phyloP scores from a whole-genome alignment of 2,113 vertebrate genomes.

The Antigone vipio region DNA sequence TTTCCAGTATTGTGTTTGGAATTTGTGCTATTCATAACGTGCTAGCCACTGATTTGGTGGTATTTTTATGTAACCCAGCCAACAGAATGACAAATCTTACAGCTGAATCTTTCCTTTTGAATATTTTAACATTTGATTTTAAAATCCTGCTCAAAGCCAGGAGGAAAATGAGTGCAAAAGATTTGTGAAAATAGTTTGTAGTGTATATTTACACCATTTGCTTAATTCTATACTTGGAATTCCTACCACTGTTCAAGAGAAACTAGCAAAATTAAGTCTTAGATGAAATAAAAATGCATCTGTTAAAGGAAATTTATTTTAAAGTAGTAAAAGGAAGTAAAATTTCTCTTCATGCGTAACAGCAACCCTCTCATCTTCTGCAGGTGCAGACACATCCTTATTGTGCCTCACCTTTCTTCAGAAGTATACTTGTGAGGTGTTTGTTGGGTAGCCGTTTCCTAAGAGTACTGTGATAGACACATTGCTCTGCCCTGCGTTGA shows the following conservation, averaged over 20 bases:
- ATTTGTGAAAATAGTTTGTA: neutral
- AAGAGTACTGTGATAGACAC: neutral
- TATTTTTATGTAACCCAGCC: neutral
- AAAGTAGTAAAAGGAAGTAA: neutral
- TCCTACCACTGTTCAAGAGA: neutral
- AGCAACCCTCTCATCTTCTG: neutral
- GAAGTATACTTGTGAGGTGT: neutral
- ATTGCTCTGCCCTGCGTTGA: neutral
- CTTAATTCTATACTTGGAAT: neutral
- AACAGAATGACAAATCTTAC: neutral
- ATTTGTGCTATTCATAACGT: neutral
- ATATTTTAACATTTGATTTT: neutral
- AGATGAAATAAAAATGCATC: neutral
- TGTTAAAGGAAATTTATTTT: neutral
- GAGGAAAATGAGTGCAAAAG: neutral
- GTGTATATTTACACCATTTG: neutral
- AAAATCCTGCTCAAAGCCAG: neutral
- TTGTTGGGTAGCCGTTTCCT: neutral
- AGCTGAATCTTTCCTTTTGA: neutral
- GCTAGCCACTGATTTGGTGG: neutral
- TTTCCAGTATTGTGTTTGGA: neutral
- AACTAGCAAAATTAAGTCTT: neutral
- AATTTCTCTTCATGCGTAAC: neutral
- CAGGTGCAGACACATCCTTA: neutral
- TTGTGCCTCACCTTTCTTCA: neutral